Base-by-base conservation (phyloP, 2,888 invertebrate species). In the Clitarchus hookeri region DNA sequence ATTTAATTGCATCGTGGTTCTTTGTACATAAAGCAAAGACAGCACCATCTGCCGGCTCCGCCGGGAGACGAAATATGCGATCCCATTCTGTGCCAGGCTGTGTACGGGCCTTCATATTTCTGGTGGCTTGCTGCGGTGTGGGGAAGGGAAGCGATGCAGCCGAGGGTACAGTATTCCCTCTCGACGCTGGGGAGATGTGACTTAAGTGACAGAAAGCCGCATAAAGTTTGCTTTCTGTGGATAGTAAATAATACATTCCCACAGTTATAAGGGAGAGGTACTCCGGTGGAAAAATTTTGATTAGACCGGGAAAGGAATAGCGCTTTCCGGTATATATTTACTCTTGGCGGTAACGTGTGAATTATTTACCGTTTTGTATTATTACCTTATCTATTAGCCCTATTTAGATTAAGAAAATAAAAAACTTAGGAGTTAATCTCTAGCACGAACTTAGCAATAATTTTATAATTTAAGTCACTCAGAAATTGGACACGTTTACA, bases 211-310 rank as follows among this genome's bases (percentile, higher is more conserved):
- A 82, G 82, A 82, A 44, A 16, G 27, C 4, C 27, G 27, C 9
- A 82, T 82, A 82, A 82, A 82, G 82, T 82, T 36, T 82, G 44
- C 26, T 82, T 44, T 44, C 26, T n/a, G 27, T 36, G 82, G 82
- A 82, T 82, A 19, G 27, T 82, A 82, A 82, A 82, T 82, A 82
- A 44, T 82, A 82, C 82, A 36, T 36, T 36, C 44, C 25, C 27
- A 2, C 82, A 13, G 27, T 65, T 65, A 65, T n/a, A 19, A 65
- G n/a, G n/a, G 65, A 65, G n/a, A 65, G 65, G 65, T 65, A n/a
- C 23, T 8, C n/a, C n/a, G 65, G 23, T 65, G 65, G 65, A 65
- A 65, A 65, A 65, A 2, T 65, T 65, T 65, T 65, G 65, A 65
- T n/a, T 19, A 23, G 8, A 19, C 65, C 23, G n/a, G 16, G n/a